Evolutionary conservation across 1,140 invertebrate species (phyloP).

Genomic region (Asobara japonica): DNA sequence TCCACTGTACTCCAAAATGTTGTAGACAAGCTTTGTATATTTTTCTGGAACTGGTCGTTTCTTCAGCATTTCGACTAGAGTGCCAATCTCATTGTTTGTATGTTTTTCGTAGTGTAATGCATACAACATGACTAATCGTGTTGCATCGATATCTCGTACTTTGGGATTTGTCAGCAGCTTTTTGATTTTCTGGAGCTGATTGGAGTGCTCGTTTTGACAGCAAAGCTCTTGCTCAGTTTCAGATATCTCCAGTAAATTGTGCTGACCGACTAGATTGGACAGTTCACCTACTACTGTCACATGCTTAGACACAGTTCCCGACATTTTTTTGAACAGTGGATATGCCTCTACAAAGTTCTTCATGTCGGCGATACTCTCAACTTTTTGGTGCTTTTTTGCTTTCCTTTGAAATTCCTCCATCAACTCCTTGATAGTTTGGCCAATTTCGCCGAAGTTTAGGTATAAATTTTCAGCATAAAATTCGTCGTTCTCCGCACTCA

Average conservation of each 20-base stretch:
- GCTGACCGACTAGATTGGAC: slow-evolving; percentile 82
- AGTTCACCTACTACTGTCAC: slow-evolving; percentile 96
- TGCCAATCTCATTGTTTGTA: slow-evolving; percentile 83
- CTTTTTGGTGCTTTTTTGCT: slow-evolving; percentile 95
- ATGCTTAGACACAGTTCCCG: slow-evolving; percentile 97
- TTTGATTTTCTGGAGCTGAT: slow-evolving; percentile 79
- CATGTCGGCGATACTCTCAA: slow-evolving; percentile 98
- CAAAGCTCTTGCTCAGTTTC: slow-evolving; percentile 97
- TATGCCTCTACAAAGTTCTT: slow-evolving; percentile 99
- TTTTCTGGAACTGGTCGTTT: slow-evolving; percentile 73
- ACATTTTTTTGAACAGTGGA: slow-evolving; percentile 99
- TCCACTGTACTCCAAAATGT: slow-evolving; percentile 83
- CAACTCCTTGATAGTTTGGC: slow-evolving; percentile 94
- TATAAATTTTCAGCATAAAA: slow-evolving; percentile 98
- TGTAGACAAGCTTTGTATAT: slow-evolving; percentile 72
- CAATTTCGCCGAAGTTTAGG: slow-evolving; percentile 98
- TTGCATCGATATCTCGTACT: slow-evolving; percentile 82
- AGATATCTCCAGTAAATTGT: slow-evolving; percentile 89
- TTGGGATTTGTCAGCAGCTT: slow-evolving; percentile 76
- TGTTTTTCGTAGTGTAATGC: slow-evolving; percentile 92
- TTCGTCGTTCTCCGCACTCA: slow-evolving; percentile 96
- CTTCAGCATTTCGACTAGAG: slow-evolving; percentile 78
- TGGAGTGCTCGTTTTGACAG: slow-evolving; percentile 91
- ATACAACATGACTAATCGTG: slow-evolving; percentile 92
- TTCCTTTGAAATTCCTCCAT: slow-evolving; percentile 99